A percentile compares a stretch with the other conserved stretches of the same genome.
Evolutionary conservation across 2,888 invertebrate species (phyloP).

Genomic region (Acleris literana): DNA sequence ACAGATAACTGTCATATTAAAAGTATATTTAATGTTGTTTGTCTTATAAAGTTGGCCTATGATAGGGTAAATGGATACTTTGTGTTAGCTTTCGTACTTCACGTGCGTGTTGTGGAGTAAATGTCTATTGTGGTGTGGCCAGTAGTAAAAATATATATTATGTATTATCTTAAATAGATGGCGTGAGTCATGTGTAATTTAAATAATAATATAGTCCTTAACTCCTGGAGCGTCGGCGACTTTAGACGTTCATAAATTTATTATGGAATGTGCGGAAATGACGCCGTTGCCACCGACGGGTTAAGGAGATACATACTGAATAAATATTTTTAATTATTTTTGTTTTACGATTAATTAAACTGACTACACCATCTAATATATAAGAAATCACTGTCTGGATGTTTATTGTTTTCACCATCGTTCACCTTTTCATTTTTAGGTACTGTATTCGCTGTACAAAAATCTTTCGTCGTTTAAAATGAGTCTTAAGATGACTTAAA

Average conservation of each 20-base stretch:
- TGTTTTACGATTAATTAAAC: not conserved
- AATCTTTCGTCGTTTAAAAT: not conserved
- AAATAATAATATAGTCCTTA: too few species aligned
- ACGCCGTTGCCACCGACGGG: too few species aligned
- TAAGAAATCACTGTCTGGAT: conserved; percentile 6
- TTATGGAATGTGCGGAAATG: too few species aligned
- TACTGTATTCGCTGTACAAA: conserved; percentile 10
- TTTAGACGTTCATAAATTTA: too few species aligned
- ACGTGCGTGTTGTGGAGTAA: not conserved
- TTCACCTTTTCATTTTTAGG: conserved; percentile 18
- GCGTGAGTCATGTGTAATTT: too few species aligned
- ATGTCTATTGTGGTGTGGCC: conserved; percentile 13
- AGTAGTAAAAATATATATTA: not conserved
- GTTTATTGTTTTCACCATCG: conserved; percentile 16
- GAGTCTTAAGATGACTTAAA: too few species aligned
- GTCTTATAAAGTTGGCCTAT: conserved; percentile 22
- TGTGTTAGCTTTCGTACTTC: conserved; percentile 25
- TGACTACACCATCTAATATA: conserved; percentile 20
- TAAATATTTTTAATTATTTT: too few species aligned
- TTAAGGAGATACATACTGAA: too few species aligned
- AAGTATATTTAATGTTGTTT: not conserved
- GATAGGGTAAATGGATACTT: conserved; percentile 32
- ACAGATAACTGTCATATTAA: too few species aligned
- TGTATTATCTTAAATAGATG: too few species aligned
- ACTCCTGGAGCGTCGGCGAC: too few species aligned